Conservation (phyloP, 2,888 invertebrate genomes). For the Pecten maximus region DNA sequence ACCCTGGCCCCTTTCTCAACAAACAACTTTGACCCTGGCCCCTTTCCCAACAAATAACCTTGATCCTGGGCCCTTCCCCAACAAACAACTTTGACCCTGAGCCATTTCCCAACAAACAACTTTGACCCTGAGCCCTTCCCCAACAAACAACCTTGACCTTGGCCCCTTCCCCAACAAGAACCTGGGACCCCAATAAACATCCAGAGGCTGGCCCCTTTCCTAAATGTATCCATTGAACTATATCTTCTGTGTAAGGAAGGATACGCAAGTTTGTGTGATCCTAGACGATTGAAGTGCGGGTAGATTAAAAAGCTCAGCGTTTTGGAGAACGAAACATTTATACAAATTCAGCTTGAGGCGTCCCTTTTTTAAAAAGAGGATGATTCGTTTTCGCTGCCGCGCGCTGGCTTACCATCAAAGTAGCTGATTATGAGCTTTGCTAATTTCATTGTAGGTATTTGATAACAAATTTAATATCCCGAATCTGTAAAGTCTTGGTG, state of each 20-base stretch:
- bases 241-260: background rate
- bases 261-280: too few species aligned
- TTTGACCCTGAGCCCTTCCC: too few species aligned
- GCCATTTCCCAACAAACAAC: too few species aligned
- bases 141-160: too few species aligned
- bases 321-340: background rate
- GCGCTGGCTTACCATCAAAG: background rate
- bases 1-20: too few species aligned
- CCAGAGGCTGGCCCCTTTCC: background rate
- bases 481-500: background rate
- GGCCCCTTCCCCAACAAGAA: too few species aligned
- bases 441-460: background rate
- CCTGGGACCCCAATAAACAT: too few species aligned
- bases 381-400: background rate
- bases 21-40: too few species aligned
- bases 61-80: too few species aligned
- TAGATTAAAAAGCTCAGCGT: background rate
- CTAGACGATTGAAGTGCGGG: too few species aligned
- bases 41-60: too few species aligned
- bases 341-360: background rate
- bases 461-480: background rate
- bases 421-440: background rate
- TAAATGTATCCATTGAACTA: background rate
- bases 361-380: background rate
- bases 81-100: too few species aligned